Conservation (phyloP, 2,888 invertebrate species). For the Hyalella azteca region DNA sequence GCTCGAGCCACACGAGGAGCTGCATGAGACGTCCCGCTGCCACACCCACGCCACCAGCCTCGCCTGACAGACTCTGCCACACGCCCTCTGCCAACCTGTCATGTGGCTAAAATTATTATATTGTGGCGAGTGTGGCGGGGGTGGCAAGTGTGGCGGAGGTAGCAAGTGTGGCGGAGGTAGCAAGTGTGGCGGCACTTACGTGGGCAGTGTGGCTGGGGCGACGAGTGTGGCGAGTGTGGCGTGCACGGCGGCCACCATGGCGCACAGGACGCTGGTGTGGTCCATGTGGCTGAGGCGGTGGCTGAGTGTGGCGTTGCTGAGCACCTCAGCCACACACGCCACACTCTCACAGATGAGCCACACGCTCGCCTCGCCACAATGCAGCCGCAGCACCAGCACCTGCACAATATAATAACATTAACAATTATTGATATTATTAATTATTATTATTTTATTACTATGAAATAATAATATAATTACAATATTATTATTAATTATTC, state of each 20-base stretch:
- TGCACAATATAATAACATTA: too few species aligned
- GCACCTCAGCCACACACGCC: constrained; percentile 7
- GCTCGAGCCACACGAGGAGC: constrained; percentile 52
- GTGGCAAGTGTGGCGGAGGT: not conserved
- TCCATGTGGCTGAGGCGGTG: not conserved
- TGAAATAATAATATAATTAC: too few species aligned
- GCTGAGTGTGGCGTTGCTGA: not conserved
- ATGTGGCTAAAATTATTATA: not conserved
- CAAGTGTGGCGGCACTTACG: not conserved
- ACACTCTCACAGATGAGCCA: not conserved
- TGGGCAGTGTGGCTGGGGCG: constrained; percentile 32
- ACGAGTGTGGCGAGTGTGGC: constrained; percentile 52
- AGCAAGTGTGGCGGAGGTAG: not conserved
- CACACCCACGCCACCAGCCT: constrained; percentile 39
- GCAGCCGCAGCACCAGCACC: not conserved
- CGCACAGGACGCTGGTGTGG: constrained; percentile 64
- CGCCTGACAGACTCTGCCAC: constrained; percentile 43
- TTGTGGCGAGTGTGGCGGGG: not conserved
- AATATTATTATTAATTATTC: too few species aligned
- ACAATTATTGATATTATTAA: too few species aligned
- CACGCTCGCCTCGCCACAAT: not conserved
- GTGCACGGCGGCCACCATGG: constrained; percentile 61
- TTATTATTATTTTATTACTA: too few species aligned
- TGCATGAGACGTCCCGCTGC: constrained; percentile 52
- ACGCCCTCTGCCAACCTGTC: constrained; percentile 1